Conservation (phyloP, 1,140 invertebrate species). For the Agraylea sexmaculata region DNA sequence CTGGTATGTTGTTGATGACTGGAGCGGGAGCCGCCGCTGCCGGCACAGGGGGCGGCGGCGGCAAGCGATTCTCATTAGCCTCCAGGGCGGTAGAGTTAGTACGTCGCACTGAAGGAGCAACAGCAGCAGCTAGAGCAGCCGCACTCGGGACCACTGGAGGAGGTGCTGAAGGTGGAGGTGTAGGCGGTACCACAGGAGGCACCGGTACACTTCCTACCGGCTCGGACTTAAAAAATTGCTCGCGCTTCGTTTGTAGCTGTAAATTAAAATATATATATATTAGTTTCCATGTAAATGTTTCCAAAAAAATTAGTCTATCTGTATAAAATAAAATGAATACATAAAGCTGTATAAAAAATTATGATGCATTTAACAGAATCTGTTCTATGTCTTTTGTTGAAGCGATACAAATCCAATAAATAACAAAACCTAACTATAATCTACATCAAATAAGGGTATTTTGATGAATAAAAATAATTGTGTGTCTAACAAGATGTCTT, state of each 20-base stretch:
- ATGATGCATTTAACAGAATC: too few relatives aligned
- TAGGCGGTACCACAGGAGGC: constrained; percentile 25
- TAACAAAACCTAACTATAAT: too few relatives aligned
- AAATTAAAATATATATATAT: too few relatives aligned
- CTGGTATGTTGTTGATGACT: constrained; percentile 27
- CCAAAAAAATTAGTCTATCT: too few relatives aligned
- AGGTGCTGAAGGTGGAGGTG: constrained; percentile 28
- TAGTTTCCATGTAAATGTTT: too few relatives aligned
- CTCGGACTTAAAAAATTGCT: constrained; percentile 61
- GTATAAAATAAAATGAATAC: too few relatives aligned
- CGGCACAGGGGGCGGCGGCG: constrained; percentile 36
- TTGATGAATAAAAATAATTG: too few relatives aligned
- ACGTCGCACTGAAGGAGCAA: constrained; percentile 28
- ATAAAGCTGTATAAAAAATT: too few relatives aligned
- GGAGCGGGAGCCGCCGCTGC: constrained; percentile 36
- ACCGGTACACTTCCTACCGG: constrained; percentile 26
- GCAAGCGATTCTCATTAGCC: constrained; percentile 34
- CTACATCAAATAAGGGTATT: too few relatives aligned
- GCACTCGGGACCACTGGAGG: constrained; percentile 31
- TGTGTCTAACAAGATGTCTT: too few relatives aligned
- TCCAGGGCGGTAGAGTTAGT: constrained; percentile 27
- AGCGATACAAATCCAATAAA: too few relatives aligned
- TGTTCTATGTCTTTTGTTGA: too few relatives aligned
- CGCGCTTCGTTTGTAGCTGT: constrained; percentile 64
- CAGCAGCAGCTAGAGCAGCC: constrained; percentile 30